Evolutionary conservation across 1,140 invertebrate species (phyloP).

Genomic region (Papilio machaon): DNA sequence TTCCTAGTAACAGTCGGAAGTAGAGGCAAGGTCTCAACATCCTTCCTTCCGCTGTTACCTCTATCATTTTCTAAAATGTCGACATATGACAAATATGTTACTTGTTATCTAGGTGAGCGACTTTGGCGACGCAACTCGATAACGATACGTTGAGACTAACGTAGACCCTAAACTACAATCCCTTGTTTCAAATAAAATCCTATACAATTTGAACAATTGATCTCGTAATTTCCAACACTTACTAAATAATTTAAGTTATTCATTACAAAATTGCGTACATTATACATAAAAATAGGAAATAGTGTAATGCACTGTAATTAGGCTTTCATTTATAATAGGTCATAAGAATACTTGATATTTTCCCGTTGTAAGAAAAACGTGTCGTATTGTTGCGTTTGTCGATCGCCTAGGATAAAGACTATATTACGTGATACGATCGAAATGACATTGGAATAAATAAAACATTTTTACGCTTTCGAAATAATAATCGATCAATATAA

Average conservation of each 20-base stretch:
- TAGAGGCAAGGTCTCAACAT: slow-evolving; percentile 61
- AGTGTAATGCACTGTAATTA: too few species aligned
- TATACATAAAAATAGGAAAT: too few species aligned
- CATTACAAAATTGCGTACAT: too few species aligned
- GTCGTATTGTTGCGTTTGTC: background rate
- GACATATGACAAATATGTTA: background rate
- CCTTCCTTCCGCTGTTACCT: slow-evolving; percentile 65
- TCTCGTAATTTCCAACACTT: too few species aligned
- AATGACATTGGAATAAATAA: slow-evolving; percentile 27
- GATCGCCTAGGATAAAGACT: background rate
- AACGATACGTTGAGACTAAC: background rate
- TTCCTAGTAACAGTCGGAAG: slow-evolving; percentile 63
- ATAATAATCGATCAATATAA: background rate
- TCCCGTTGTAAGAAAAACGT: background rate
- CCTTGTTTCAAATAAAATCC: background rate
- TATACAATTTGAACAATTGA: too few species aligned
- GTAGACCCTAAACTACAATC: background rate
- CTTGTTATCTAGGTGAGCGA: background rate
- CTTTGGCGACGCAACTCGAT: background rate
- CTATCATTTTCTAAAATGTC: slow-evolving; percentile 41
- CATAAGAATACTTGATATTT: too few species aligned
- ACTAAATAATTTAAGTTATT: too few species aligned
- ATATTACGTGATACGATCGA: slow-evolving; percentile 10
- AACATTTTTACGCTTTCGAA: slow-evolving; percentile 29
- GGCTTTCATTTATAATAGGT: too few species aligned